These are phyloP conservation scores for Zosterops hypoxanthus DNA, from an alignment of 2,113 vertebrate species.

Conservation along the genomic window DNA sequence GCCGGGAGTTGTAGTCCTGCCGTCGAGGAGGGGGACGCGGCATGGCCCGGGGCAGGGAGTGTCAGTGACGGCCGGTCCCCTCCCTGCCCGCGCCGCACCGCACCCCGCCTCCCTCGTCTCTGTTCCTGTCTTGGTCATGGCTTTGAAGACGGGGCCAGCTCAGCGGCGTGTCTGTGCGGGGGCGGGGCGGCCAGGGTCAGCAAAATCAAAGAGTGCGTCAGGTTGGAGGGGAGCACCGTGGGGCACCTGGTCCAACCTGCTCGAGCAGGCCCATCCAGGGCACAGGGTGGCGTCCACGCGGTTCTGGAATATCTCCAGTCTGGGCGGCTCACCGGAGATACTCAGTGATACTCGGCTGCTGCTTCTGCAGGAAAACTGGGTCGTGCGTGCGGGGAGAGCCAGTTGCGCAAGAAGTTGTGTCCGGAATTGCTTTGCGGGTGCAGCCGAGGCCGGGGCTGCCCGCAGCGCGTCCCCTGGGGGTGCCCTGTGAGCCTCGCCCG, in stretches of 20 bases:
- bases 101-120: too few relatives aligned
- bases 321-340: not conserved
- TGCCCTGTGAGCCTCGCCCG: not conserved
- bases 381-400: not conserved
- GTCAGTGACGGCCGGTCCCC: not conserved
- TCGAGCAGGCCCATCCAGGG: not conserved
- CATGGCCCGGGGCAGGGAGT: rapidly evolving
- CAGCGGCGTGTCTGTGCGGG: not conserved
- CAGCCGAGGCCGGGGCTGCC: rapidly evolving
- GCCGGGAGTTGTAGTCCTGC: not conserved
- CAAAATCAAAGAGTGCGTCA: not conserved
- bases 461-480: rapidly evolving
- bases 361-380: not conserved
- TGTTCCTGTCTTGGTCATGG: not conserved
- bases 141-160: not conserved
- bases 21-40: not conserved
- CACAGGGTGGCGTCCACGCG: not conserved
- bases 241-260: not conserved
- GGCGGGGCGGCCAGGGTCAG: not conserved
- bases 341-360: not conserved
- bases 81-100: not conserved
- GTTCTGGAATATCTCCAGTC: not conserved
- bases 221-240: not conserved
- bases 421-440: rapidly evolving
- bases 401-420: not conserved